phyloP scores from a whole-genome alignment of 2,113 vertebrate genomes.

The Dryoscopus gambensis region DNA sequence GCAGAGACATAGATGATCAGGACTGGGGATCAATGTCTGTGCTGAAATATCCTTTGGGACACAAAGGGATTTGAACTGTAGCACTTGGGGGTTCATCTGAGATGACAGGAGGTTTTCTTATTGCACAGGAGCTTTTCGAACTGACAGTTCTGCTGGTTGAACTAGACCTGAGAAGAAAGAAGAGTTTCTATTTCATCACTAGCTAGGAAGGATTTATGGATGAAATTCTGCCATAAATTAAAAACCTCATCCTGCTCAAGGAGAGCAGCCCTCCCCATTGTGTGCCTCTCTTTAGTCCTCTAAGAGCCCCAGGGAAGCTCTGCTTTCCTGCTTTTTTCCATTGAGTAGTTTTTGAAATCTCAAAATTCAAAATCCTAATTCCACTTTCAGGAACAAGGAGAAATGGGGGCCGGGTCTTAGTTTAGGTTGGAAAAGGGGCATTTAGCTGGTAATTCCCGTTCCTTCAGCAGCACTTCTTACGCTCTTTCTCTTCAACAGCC shows the following conservation, averaged over 20 bases:
- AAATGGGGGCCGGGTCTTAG: background rate
- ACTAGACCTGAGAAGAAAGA: background rate
- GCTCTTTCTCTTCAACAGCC: background rate
- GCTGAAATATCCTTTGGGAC: background rate
- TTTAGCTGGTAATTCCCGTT: background rate
- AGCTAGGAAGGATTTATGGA: background rate
- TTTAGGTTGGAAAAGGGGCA: background rate
- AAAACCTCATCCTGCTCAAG: background rate
- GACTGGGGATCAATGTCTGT: background rate
- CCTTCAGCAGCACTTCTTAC: background rate
- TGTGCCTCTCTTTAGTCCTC: background rate
- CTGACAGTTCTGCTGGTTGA: conserved; percentile 12
- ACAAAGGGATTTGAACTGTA: background rate
- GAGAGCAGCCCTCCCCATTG: background rate
- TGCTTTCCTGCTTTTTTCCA: background rate
- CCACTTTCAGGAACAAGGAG: background rate
- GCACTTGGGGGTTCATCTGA: background rate
- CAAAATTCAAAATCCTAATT: background rate
- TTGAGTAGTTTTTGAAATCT: background rate
- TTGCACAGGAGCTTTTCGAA: background rate
- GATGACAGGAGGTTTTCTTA: background rate
- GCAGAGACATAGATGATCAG: background rate
- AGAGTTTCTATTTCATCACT: background rate
- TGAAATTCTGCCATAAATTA: background rate
- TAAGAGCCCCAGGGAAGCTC: background rate